Conservation (phyloP, 2,888 invertebrate species). For the Cyclophora albipunctata region DNA sequence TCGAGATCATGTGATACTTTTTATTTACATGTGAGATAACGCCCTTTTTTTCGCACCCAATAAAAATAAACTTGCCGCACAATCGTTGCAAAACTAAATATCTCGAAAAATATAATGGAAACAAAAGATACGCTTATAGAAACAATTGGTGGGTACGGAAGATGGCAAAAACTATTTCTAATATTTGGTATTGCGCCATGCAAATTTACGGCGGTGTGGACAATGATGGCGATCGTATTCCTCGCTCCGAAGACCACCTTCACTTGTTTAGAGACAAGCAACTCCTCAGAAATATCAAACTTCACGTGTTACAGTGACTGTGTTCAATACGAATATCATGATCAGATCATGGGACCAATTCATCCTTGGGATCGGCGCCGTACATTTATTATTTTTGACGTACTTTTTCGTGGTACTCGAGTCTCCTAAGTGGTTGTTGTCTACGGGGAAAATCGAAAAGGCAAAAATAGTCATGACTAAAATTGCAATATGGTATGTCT, state of each 20-base stretch:
- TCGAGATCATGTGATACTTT: too few relatives aligned
- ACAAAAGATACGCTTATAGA: conserved; percentile 1
- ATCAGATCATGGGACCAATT: conserved; percentile 77
- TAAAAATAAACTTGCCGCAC: too few relatives aligned
- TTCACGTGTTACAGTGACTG: conserved; percentile 70
- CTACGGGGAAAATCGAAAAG: conserved; percentile 77
- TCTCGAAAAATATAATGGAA: background rate
- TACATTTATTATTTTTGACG: conserved; percentile 68
- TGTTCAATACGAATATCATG: conserved; percentile 64
- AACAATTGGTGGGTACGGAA: conserved; percentile 62
- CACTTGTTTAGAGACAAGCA: conserved; percentile 45
- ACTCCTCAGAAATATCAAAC: conserved; percentile 49
- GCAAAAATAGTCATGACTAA: conserved; percentile 76
- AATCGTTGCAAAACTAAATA: too few relatives aligned
- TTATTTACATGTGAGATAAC: too few relatives aligned
- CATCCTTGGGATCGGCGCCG: conserved; percentile 75
- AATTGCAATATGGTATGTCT: conserved; percentile 64
- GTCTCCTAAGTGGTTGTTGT: conserved; percentile 84
- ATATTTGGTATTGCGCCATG: conserved; percentile 74
- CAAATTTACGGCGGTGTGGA: conserved; percentile 82
- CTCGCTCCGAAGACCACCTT: conserved; percentile 77
- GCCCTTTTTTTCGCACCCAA: too few relatives aligned
- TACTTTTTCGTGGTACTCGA: conserved; percentile 82
- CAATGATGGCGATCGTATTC: conserved; percentile 81
- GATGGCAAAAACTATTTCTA: conserved; percentile 78